Evolutionary conservation across 2,888 invertebrate species (phyloP).

Genomic region (Aspidapion aeneum): DNA sequence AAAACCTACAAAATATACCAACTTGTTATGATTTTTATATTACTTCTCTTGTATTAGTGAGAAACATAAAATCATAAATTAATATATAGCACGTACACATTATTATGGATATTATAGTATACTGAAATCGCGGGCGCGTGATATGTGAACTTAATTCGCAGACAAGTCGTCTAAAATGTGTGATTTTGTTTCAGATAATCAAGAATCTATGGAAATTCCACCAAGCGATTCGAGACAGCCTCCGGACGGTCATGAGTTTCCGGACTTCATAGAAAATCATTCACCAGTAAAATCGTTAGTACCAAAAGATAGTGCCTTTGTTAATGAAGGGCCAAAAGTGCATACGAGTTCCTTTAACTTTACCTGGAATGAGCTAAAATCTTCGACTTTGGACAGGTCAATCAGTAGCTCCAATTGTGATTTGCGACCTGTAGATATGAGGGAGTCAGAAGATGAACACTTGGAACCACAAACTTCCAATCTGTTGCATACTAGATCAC

Average conservation of each 20-base stretch:
- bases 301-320: not conserved
- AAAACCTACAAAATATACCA: no score
- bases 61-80: not conserved
- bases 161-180: not conserved
- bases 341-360: not conserved
- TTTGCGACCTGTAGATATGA: slow-evolving; percentile 28
- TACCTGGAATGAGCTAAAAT: slow-evolving; percentile 3
- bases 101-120: not conserved
- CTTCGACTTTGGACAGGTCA: slow-evolving; percentile 17
- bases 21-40: no score
- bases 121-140: not conserved
- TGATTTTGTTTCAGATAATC: slow-evolving; percentile 36
- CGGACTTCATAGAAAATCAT: slow-evolving; percentile 62
- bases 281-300: not conserved
- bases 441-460: slow-evolving; percentile 27
- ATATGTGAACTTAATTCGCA: not conserved
- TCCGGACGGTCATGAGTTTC: slow-evolving; percentile 81
- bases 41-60: no score
- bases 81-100: not conserved
- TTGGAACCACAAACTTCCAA: slow-evolving; percentile 28
- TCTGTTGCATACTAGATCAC: slow-evolving; percentile 48
- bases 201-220: slow-evolving; percentile 52
- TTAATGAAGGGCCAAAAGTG: not conserved
- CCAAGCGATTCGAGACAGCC: slow-evolving; percentile 69
- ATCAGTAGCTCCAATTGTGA: slow-evolving; percentile 36